A percentile compares a stretch with the other conserved stretches of the same genome.
Evolutionary conservation across 2,888 invertebrate species (phyloP).

Genomic region (Lasioglossum calceatum): DNA sequence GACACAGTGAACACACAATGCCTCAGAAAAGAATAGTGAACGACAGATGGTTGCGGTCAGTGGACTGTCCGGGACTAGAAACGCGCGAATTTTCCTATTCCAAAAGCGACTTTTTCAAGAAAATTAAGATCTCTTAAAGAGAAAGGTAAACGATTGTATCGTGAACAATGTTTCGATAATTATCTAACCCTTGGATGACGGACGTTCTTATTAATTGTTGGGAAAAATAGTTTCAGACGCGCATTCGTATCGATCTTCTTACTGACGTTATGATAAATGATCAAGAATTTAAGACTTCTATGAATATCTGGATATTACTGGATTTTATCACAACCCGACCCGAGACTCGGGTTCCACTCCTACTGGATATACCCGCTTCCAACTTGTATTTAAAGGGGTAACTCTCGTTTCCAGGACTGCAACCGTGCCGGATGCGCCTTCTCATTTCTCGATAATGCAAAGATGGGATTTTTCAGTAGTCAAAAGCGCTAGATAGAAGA

Average conservation of each 20-base stretch:
- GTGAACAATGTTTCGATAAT: neutral
- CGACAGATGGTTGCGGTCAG: constrained; percentile 20
- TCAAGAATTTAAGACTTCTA: neutral
- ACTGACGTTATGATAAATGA: neutral
- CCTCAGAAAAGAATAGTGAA: no score
- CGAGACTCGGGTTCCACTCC: no score
- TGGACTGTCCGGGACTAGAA: constrained; percentile 7
- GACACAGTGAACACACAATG: neutral
- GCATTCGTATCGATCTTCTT: neutral
- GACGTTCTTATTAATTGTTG: neutral
- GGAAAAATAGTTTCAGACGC: neutral
- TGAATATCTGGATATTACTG: neutral
- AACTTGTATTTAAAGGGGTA: neutral
- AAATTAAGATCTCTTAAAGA: neutral
- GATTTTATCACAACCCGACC: no score
- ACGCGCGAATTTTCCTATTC: constrained; percentile 14
- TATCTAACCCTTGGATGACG: neutral
- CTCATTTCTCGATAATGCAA: no score
- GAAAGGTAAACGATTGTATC: neutral
- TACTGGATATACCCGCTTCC: neutral
- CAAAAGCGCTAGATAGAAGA: no score
- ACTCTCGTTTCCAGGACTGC: no score
- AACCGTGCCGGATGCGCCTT: no score
- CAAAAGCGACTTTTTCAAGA: neutral
- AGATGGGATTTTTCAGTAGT: no score